Evolutionary conservation across 2,113 vertebrate genomes (phyloP).

Genomic region (Psilopsiagon aymara): DNA sequence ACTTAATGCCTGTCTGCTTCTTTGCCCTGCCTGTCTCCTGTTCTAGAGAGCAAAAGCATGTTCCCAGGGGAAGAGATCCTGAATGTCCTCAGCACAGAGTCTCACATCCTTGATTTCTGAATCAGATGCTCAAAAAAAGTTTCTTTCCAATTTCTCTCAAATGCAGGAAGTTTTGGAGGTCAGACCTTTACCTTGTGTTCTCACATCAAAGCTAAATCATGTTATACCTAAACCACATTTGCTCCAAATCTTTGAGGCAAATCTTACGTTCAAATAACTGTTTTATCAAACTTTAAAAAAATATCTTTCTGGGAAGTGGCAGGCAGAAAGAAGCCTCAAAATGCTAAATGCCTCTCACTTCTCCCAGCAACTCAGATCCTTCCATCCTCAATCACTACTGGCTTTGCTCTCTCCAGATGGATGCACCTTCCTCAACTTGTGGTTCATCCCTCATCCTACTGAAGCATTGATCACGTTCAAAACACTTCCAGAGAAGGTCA

Average conservation of each 20-base stretch:
- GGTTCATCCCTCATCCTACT: constrained; percentile 76
- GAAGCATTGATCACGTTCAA: constrained; percentile 79
- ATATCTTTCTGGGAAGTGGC: neutral
- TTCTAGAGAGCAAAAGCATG: neutral
- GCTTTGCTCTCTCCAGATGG: constrained; percentile 74
- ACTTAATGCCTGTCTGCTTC: neutral
- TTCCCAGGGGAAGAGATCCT: neutral
- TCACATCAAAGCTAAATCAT: neutral
- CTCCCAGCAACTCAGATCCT: constrained; percentile 50
- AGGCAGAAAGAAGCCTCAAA: neutral
- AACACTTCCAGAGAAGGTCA: constrained; percentile 75
- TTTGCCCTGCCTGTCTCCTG: neutral
- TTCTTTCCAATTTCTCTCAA: neutral
- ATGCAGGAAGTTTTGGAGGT: neutral
- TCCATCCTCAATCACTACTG: neutral
- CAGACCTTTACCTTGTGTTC: neutral
- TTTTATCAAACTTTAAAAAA: neutral
- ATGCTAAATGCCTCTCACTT: neutral
- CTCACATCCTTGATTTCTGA: neutral
- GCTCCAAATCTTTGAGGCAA: neutral
- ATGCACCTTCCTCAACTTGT: constrained; percentile 72
- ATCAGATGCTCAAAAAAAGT: neutral
- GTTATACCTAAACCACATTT: neutral
- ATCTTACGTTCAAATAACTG: neutral
- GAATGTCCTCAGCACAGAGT: neutral